Evolutionary conservation across 2,888 invertebrate species (phyloP).

Genomic region (Aporophyla lueneburgensis): DNA sequence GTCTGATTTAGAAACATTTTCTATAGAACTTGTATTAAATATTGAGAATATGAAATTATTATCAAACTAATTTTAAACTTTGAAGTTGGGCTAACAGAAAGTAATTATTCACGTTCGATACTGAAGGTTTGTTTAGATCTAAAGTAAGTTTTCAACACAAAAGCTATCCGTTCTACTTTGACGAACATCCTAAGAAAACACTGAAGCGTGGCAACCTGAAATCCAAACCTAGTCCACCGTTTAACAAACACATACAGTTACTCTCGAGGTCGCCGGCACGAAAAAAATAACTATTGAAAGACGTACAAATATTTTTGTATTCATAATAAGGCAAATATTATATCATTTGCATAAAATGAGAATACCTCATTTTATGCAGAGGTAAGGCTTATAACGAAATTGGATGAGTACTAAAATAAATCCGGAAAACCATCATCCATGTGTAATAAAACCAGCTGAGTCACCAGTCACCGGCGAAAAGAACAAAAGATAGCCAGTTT

Average conservation of each 20-base stretch:
- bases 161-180: constrained; percentile 36
- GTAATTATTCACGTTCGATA: constrained; percentile 17
- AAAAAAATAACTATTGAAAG: constrained; percentile 49
- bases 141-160: constrained; percentile 30
- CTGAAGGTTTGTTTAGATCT: constrained; percentile 10
- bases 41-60: constrained; percentile 12
- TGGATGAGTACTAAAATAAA: constrained; percentile 52
- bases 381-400: constrained; percentile 23
- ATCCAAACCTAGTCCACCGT: constrained; percentile 39
- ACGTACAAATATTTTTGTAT: constrained; percentile 21
- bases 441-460: constrained; percentile 73
- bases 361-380: no score
- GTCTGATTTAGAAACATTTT: neutral
- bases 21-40: neutral
- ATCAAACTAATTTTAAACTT: constrained; percentile 30
- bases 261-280: constrained; percentile 43
- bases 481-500: constrained; percentile 84
- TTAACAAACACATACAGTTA: constrained; percentile 44
- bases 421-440: constrained; percentile 62
- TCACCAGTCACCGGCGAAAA: constrained; percentile 73
- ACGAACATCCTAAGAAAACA: constrained; percentile 35
- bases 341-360: constrained; percentile 21
- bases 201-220: constrained; percentile 49
- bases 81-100: constrained; percentile 1
- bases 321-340: constrained; percentile 8